Evolutionary conservation across 2,797 vertebrate species (phyloP), one percentile per base, ranked within the genome.

Genomic region (Enteromius anoplus): DNA sequence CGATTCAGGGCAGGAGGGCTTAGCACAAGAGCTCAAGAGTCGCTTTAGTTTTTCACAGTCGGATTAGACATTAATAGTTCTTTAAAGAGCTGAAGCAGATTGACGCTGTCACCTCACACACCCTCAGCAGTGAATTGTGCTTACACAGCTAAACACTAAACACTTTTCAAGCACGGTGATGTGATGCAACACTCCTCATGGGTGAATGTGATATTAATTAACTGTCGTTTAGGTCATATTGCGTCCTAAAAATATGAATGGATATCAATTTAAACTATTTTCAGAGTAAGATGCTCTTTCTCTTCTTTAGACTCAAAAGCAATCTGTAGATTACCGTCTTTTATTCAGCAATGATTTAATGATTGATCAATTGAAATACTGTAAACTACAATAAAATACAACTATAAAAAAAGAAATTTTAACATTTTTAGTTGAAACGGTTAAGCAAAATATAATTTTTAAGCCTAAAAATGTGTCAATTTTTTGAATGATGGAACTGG

Each of bases 1-100:
- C 40, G 9, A 40, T 65, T 82, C 45, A 70, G 87, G 77, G 89
- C 85, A 88, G 80, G 71, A 85, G 86, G 82, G 88, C 70, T 91
- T 89, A 90, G 73, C 76, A 85, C 53, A 19, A 26, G 84, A 89
- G 85, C 86, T 86, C 85, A 78, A 70, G 79, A 81, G 49, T 73
- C 73, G 23, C 84, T 73, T 58, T 80, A 69, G 78, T 84, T 83
- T 84, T 83, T 72, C 78, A 75, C 77, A 82, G 77, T 65, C 83
- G 7, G 88, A 89, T 91, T 91, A 91, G 85, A 84, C 83, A 91
- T 88, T 89, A 89, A 87, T 92, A 92, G 89, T 86, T 82, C 62
- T 87, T 90, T 92, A 89, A 90, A 92, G 90, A 89, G 86, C 89
- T 90, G 87, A 82, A 82, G 80, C 68, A 37, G 75, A 85, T 85